Conservation (phyloP, 2,113 vertebrate genomes). For the Heliornis fulica region DNA sequence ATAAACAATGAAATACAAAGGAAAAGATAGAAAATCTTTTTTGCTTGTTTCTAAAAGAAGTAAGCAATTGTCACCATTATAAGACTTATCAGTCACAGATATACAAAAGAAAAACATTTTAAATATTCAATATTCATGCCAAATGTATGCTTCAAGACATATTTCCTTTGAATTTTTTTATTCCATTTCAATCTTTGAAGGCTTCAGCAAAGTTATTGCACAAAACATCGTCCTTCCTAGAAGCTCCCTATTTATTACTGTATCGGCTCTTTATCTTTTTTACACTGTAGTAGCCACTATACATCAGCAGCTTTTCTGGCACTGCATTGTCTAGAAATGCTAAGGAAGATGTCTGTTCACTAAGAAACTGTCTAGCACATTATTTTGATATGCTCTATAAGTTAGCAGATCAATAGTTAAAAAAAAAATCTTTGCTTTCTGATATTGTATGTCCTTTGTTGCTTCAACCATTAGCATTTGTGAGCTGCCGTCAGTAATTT, state of each 20-base stretch:
- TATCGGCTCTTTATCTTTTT: slow-evolving; percentile 52
- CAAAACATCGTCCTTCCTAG: background rate
- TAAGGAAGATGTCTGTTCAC: slow-evolving; percentile 59
- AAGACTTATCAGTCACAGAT: slow-evolving; percentile 41
- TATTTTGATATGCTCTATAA: slow-evolving; percentile 71
- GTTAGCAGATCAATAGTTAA: slow-evolving; percentile 83
- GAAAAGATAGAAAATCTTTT: background rate
- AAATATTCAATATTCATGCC: slow-evolving; percentile 42
- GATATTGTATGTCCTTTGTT: slow-evolving; percentile 84
- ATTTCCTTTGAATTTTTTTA: background rate
- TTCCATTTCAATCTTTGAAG: slow-evolving; percentile 28
- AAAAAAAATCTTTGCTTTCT: slow-evolving; percentile 84
- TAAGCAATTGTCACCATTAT: slow-evolving; percentile 50
- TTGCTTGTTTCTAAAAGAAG: background rate
- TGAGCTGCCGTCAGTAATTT: slow-evolving; percentile 89
- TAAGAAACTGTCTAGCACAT: slow-evolving; percentile 64
- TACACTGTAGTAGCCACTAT: slow-evolving; percentile 51
- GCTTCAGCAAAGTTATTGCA: background rate
- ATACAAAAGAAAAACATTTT: slow-evolving; percentile 31
- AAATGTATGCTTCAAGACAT: background rate
- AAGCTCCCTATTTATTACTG: slow-evolving; percentile 9
- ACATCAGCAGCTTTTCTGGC: slow-evolving; percentile 56
- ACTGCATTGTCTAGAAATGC: slow-evolving; percentile 54
- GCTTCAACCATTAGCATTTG: slow-evolving; percentile 89
- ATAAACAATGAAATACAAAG: background rate